phyloP scores from a whole-genome alignment of 2,888 invertebrate genomes.

The Reticulitermes lucifugus region DNA sequence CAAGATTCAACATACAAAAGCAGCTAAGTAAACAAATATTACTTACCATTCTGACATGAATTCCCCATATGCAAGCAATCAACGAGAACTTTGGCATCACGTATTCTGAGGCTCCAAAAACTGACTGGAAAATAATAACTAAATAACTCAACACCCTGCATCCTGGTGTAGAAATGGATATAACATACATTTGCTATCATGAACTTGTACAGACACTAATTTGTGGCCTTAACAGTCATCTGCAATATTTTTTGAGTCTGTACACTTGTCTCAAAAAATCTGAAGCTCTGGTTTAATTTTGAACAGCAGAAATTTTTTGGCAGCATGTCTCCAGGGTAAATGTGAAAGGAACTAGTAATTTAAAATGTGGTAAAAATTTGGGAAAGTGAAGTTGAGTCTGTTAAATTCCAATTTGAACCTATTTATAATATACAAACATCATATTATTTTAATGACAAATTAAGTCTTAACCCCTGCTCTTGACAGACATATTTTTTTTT shows the following conservation, averaged over 20 bases:
- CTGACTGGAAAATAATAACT: background rate
- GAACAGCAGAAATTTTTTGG: slow-evolving; percentile 56
- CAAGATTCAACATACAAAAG: background rate
- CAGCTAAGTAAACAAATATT: background rate
- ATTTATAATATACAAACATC: slow-evolving; percentile 58
- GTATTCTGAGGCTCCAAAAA: background rate
- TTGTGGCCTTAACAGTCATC: background rate
- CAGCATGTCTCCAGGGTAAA: slow-evolving; percentile 55
- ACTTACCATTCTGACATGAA: background rate
- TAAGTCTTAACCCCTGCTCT: slow-evolving; percentile 53
- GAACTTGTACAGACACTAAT: background rate
- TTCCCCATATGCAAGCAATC: background rate
- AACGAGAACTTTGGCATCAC: background rate
- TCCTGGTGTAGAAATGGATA: background rate
- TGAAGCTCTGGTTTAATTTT: slow-evolving; percentile 56
- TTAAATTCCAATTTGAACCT: slow-evolving; percentile 40
- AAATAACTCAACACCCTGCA: background rate
- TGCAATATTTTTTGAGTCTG: slow-evolving; percentile 56
- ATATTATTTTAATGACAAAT: slow-evolving; percentile 55
- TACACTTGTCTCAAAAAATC: slow-evolving; percentile 56
- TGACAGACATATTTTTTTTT: slow-evolving; percentile 54
- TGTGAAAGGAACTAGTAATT: background rate
- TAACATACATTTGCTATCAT: background rate
- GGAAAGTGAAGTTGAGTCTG: slow-evolving; percentile 3
- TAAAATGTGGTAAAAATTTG: background rate